These are phyloP conservation scores for Standfussiana lucernea DNA, from an alignment of 2,888 invertebrate genomes.

Conservation along the genomic window DNA sequence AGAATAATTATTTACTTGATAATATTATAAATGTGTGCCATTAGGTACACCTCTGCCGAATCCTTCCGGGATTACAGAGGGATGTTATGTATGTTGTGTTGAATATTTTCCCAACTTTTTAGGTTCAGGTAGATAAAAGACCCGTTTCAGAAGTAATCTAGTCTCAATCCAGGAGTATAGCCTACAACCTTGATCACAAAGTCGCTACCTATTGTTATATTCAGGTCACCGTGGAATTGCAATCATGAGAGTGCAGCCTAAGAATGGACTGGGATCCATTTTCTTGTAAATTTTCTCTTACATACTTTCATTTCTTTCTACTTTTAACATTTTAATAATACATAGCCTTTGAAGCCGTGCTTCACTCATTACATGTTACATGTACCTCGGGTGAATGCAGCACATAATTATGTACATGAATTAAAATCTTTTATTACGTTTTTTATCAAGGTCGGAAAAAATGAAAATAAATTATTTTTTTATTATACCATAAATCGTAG, in stretches of 20 bases:
- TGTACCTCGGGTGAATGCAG: too few relatives aligned
- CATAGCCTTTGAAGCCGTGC: not conserved
- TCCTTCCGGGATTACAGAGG: too few relatives aligned
- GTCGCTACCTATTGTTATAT: not conserved
- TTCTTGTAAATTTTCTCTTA: not conserved
- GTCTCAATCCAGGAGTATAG: not conserved
- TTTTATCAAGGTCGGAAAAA: too few relatives aligned
- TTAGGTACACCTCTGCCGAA: too few relatives aligned
- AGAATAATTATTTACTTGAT: not conserved
- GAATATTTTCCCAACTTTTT: not conserved
- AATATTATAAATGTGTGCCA: not conserved
- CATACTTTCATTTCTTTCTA: not conserved
- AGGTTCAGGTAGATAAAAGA: not conserved
- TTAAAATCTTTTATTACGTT: too few relatives aligned
- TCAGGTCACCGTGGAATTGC: slow-evolving; percentile 9
- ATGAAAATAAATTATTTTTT: too few relatives aligned
- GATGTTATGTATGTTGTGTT: too few relatives aligned
- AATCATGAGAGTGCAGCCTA: slow-evolving; percentile 9
- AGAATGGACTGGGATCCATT: not conserved
- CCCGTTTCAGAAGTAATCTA: not conserved
- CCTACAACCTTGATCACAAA: not conserved
- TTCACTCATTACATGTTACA: too few relatives aligned
- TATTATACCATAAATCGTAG: too few relatives aligned
- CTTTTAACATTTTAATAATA: too few relatives aligned
- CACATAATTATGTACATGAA: too few relatives aligned